These are phyloP conservation scores for Drosophila littoralis DNA, from an alignment of 1,140 invertebrate species.

Conservation along the genomic window DNA sequence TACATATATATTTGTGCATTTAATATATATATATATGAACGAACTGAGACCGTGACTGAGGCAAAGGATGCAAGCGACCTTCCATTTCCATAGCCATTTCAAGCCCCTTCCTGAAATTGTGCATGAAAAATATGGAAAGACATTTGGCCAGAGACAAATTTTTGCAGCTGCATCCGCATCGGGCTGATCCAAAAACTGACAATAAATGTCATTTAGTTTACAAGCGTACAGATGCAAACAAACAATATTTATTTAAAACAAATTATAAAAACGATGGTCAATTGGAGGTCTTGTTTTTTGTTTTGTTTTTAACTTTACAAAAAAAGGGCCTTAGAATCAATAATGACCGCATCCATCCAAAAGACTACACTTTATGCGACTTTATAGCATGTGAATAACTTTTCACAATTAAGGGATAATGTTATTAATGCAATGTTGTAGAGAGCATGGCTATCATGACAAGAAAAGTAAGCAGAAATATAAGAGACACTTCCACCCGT, in stretches of 20 bases:
- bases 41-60: constrained; percentile 22
- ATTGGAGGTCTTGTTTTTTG: constrained; percentile 22
- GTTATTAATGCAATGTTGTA: no score
- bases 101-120: constrained; percentile 57
- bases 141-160: constrained; percentile 54
- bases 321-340: constrained; percentile 2
- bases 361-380: no score
- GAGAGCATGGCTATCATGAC: no score
- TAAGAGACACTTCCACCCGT: no score
- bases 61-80: constrained; percentile 25
- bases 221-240: constrained; percentile 55
- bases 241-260: constrained; percentile 78
- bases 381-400: no score
- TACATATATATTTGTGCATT: background rate
- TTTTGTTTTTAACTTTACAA: background rate
- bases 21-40: background rate
- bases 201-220: constrained; percentile 79
- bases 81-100: constrained; percentile 32
- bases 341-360: background rate
- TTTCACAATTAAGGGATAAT: background rate
- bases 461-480: no score
- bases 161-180: constrained; percentile 31
- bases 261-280: constrained; percentile 68
- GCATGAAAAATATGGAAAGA: constrained; percentile 80
- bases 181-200: constrained; percentile 56